Evolutionary conservation across 2,797 vertebrate genomes (phyloP).

Genomic region (Zenarchopterus dispar): DNA sequence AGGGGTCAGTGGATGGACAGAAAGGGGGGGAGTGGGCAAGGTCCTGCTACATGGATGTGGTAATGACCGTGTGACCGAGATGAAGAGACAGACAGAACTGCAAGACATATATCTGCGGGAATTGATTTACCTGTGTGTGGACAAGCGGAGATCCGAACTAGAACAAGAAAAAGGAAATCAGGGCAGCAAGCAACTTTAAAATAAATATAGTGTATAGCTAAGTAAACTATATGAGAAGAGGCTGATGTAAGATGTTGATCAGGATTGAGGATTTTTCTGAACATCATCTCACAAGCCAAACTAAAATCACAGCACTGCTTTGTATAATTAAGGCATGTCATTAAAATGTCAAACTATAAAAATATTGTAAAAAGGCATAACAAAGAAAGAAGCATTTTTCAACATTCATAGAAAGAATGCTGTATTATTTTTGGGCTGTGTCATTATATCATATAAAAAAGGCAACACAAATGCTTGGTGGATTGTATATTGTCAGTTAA

Average conservation of each 20-base stretch:
- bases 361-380: not conserved
- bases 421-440: too few relatives aligned
- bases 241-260: not conserved
- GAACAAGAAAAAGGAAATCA: conserved; percentile 9
- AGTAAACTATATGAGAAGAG: not conserved
- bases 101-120: conserved; percentile 2
- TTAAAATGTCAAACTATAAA: conserved; percentile 31
- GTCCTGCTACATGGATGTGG: conserved; percentile 37
- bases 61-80: conserved; percentile 55
- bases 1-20: conserved; percentile 61
- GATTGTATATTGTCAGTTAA: too few relatives aligned
- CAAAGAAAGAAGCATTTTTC: not conserved
- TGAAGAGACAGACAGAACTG: conserved; percentile 12
- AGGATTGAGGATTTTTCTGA: not conserved
- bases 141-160: conserved; percentile 4
- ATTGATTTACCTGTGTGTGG: conserved; percentile 8
- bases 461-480: too few relatives aligned
- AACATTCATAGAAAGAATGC: too few relatives aligned
- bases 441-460: too few relatives aligned
- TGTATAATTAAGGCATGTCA: conserved; percentile 7
- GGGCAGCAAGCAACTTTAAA: not conserved
- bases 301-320: conserved; percentile 33
- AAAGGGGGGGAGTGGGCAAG: conserved; percentile 30
- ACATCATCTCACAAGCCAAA: too few relatives aligned
- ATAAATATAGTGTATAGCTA: too few relatives aligned